Percentiles rank a stretch among this genome's conserved stretches.
Conservation (phyloP, 2,113 vertebrate species). For the Riparia riparia region DNA sequence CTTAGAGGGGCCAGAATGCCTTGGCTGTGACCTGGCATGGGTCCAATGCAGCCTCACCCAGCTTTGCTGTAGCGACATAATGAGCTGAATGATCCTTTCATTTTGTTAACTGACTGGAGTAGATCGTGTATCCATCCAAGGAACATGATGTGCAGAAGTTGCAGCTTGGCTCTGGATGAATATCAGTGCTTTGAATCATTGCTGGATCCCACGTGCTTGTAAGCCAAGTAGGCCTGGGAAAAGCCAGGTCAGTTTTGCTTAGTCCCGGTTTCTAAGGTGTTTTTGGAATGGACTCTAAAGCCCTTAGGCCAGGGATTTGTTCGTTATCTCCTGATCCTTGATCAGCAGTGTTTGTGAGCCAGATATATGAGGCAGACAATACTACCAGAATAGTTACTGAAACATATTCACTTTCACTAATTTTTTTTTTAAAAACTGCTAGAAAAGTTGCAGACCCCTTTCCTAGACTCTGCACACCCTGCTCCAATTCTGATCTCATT, state of each 20-base stretch:
- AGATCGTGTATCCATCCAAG: neutral
- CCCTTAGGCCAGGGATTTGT: neutral
- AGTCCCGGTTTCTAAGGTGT: slow-evolving; percentile 36
- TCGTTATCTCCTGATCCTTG: neutral
- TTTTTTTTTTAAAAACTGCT: neutral
- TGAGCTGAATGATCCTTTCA: slow-evolving; percentile 29
- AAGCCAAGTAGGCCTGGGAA: slow-evolving; percentile 33
- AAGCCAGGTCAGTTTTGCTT: slow-evolving; percentile 21
- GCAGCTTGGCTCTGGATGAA: slow-evolving; percentile 43
- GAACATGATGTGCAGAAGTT: slow-evolving; percentile 60
- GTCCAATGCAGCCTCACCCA: slow-evolving; percentile 2
- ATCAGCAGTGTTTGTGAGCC: neutral
- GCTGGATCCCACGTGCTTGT: neutral
- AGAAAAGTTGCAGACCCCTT: slow-evolving; percentile 29
- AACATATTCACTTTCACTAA: neutral
- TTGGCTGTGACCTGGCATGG: neutral
- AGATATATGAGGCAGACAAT: neutral
- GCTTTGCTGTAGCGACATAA: neutral
- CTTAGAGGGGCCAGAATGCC: neutral
- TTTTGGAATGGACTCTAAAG: neutral
- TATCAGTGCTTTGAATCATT: slow-evolving; percentile 34
- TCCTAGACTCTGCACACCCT: neutral
- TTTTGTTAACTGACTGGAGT: slow-evolving; percentile 38
- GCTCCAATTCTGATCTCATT: slow-evolving; percentile 52
- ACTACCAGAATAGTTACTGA: neutral